Percentiles rank a stretch among this genome's conserved stretches.
phyloP scores from a whole-genome alignment of 1,140 invertebrate species.

The Pygmarrhopalites habei region DNA sequence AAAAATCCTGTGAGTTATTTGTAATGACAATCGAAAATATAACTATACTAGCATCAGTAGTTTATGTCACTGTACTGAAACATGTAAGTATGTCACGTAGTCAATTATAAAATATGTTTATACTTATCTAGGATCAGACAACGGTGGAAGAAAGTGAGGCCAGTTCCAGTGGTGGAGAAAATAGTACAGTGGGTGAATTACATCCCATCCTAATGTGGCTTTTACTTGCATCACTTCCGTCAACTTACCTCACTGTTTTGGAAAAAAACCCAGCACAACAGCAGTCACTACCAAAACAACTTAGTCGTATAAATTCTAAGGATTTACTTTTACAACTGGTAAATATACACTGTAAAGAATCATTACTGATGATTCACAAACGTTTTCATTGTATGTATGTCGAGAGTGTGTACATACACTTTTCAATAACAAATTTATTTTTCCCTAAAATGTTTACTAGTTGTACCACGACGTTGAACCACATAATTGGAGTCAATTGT shows the following conservation, averaged over 20 bases:
- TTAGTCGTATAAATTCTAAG: slow-evolving; percentile 14
- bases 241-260: slow-evolving; percentile 42
- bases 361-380: not conserved
- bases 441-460: slow-evolving; percentile 1
- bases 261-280: slow-evolving; percentile 52
- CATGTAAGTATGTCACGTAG: too few relatives aligned
- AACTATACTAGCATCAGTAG: not conserved
- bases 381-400: not conserved
- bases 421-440: not conserved
- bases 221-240: slow-evolving; percentile 62
- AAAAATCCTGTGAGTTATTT: not conserved
- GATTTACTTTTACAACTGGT: slow-evolving; percentile 44
- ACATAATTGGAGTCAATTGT: slow-evolving; percentile 64
- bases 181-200: slow-evolving; percentile 2
- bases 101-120: not conserved
- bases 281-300: slow-evolving; percentile 12
- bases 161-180: not conserved
- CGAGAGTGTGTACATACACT: not conserved
- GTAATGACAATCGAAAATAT: not conserved
- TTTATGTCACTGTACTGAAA: not conserved
- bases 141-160: not conserved
- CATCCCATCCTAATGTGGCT: slow-evolving; percentile 55
- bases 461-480: slow-evolving; percentile 5
- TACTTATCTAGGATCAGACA: not conserved
- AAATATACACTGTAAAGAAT: not conserved